These are phyloP conservation scores for Lithophane leautieri DNA, from an alignment of 2,888 invertebrate genomes.

Conservation along the genomic window DNA sequence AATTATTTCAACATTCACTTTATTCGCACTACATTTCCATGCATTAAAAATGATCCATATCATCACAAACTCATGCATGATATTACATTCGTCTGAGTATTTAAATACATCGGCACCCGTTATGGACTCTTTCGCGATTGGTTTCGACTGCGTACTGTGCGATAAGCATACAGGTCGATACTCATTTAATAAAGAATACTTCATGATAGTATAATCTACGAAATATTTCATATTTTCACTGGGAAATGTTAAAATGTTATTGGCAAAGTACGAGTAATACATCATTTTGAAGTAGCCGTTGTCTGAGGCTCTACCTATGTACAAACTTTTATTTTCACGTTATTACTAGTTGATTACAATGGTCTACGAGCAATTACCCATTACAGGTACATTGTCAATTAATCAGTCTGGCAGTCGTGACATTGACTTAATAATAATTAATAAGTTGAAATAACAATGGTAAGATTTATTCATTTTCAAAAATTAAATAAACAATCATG, in stretches of 20 bases:
- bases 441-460: background rate
- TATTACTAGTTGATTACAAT: background rate
- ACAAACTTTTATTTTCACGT: too few species aligned
- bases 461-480: background rate
- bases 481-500: background rate
- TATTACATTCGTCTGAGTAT: constrained; percentile 4
- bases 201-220: constrained; percentile 18
- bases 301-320: background rate
- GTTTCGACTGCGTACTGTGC: constrained; percentile 21
- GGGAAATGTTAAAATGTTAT: background rate
- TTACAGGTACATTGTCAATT: too few species aligned
- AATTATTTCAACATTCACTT: background rate
- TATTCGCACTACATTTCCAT: background rate
- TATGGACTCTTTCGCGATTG: constrained; percentile 6
- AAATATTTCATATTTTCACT: constrained; percentile 29
- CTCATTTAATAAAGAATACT: constrained; percentile 41
- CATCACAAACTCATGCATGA: constrained; percentile 4
- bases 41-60: background rate
- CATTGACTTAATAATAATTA: background rate
- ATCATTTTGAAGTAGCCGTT: background rate
- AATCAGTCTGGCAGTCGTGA: background rate
- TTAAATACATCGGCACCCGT: constrained; percentile 5
- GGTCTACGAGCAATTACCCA: too few species aligned
- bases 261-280: background rate
- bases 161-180: constrained; percentile 36